phyloP scores from a whole-genome alignment of 2,888 invertebrate species.

The Philopedon plagiatum region DNA sequence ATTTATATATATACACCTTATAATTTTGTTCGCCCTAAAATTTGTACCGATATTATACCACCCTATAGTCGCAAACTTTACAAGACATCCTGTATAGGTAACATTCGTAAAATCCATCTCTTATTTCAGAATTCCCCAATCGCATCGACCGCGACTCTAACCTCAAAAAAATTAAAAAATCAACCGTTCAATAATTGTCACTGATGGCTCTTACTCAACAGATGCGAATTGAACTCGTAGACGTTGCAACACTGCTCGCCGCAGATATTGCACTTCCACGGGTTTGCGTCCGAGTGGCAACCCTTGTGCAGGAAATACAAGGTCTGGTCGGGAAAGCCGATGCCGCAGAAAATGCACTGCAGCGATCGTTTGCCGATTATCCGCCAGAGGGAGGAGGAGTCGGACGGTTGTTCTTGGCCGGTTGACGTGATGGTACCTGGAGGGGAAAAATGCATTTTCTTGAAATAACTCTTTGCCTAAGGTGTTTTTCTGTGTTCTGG shows the following conservation, averaged over 20 bases:
- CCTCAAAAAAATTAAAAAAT: not conserved
- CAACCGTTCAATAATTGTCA: slow-evolving; percentile 55
- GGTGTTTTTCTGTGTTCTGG: too few relatives aligned
- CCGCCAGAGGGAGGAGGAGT: slow-evolving; percentile 67
- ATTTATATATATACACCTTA: too few relatives aligned
- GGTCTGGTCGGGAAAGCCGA: slow-evolving; percentile 95
- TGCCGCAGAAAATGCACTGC: slow-evolving; percentile 92
- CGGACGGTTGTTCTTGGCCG: slow-evolving; percentile 73
- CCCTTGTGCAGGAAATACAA: slow-evolving; percentile 98
- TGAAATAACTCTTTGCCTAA: too few relatives aligned
- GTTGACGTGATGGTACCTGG: slow-evolving; percentile 78
- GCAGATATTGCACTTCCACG: slow-evolving; percentile 98
- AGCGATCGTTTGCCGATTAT: slow-evolving; percentile 73
- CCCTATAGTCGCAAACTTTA: too few relatives aligned
- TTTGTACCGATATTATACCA: too few relatives aligned
- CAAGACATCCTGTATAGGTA: too few relatives aligned
- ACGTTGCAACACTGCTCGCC: slow-evolving; percentile 95
- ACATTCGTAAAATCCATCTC: not conserved
- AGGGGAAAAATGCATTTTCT: too few relatives aligned
- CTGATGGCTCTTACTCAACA: slow-evolving; percentile 94
- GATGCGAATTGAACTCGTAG: slow-evolving; percentile 97
- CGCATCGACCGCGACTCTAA: not conserved
- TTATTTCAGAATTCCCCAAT: not conserved
- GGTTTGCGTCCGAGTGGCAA: slow-evolving; percentile 97
- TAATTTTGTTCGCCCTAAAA: too few relatives aligned